phyloP scores from a whole-genome alignment of 2,113 vertebrate species.

The Craseonycteris thonglongyai region DNA sequence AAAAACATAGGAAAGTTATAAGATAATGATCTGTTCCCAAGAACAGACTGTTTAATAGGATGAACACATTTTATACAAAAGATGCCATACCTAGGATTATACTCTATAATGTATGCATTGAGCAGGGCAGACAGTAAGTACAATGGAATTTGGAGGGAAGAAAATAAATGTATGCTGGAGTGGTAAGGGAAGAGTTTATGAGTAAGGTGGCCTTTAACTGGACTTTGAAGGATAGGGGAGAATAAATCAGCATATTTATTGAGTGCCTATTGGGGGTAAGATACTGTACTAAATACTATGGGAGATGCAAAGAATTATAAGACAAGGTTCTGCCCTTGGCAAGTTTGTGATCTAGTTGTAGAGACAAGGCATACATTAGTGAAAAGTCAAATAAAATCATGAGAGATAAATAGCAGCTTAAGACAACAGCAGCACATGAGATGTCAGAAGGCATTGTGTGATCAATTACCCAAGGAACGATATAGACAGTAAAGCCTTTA shows the following conservation, averaged over 20 bases:
- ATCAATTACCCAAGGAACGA: neutral
- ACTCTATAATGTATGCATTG: neutral
- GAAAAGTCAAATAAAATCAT: conserved; percentile 37
- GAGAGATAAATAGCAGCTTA: conserved; percentile 35
- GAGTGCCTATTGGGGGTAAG: neutral
- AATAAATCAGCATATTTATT: conserved; percentile 5
- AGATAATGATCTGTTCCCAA: neutral
- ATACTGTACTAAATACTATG: neutral
- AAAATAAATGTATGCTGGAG: neutral
- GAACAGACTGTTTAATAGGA: neutral
- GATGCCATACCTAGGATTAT: neutral
- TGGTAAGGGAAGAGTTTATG: neutral
- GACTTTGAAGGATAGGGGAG: conserved; percentile 20
- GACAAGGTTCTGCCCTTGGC: neutral
- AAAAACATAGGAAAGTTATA: neutral
- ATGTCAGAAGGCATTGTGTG: neutral
- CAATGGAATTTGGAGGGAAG: neutral
- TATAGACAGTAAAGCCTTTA: neutral
- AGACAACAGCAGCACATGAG: neutral
- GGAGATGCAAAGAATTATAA: conserved; percentile 8
- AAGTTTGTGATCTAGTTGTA: conserved; percentile 24
- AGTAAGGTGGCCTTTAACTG: neutral
- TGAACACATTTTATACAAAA: neutral
- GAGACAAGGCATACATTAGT: conserved; percentile 27
- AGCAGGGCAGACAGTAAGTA: neutral